Percentiles rank a stretch among this genome's conserved stretches.
phyloP scores from a whole-genome alignment of 2,888 invertebrate genomes.

The Andrena camellia region DNA sequence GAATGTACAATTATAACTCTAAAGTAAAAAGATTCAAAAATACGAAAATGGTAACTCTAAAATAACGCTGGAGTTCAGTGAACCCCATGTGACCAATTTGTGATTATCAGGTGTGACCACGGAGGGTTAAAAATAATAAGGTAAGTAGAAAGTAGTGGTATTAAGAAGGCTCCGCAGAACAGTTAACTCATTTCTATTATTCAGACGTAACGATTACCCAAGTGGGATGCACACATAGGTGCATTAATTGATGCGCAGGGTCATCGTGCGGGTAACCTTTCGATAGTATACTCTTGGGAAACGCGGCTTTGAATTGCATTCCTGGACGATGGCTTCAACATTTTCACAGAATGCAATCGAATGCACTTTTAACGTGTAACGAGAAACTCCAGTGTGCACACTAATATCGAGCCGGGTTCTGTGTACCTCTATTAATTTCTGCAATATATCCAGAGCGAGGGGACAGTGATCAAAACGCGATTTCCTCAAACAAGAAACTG shows the following conservation, averaged over 20 bases:
- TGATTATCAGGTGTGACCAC: no score
- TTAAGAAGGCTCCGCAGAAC: neutral
- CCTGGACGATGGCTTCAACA: slow-evolving; percentile 35
- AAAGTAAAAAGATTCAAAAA: no score
- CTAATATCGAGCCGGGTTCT: neutral
- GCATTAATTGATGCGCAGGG: slow-evolving; percentile 56
- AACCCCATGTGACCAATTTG: no score
- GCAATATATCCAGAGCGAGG: neutral
- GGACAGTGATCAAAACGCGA: neutral
- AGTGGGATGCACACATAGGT: slow-evolving; percentile 39
- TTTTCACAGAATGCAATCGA: slow-evolving; percentile 49
- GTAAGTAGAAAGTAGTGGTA: neutral
- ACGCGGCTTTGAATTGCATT: slow-evolving; percentile 60
- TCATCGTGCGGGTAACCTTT: slow-evolving; percentile 67
- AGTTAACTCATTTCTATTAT: slow-evolving; percentile 9
- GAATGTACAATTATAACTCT: no score
- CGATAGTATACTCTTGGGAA: slow-evolving; percentile 57
- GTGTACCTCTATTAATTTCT: slow-evolving; percentile 1
- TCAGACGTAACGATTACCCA: slow-evolving; percentile 18
- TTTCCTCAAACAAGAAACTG: neutral
- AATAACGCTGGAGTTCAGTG: no score
- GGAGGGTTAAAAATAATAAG: no score
- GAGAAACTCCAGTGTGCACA: neutral
- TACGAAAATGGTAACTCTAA: no score
- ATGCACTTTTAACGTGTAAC: slow-evolving; percentile 18